Percentiles rank a stretch among this genome's conserved stretches.
phyloP scores from a whole-genome alignment of 2,888 invertebrate genomes.

The Sisyra terminalis region DNA sequence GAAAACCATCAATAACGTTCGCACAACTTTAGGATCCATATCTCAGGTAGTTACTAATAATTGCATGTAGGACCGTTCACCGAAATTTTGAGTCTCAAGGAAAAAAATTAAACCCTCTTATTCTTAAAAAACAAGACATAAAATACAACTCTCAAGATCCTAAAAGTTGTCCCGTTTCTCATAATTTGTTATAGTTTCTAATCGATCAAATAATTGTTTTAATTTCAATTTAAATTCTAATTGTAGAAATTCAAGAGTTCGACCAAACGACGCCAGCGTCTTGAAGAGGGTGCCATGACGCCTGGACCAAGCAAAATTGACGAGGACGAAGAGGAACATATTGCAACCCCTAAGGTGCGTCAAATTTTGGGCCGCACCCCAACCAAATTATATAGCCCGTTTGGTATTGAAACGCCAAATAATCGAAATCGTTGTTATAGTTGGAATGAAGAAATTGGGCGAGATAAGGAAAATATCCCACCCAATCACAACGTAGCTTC shows the following conservation, averaged over 20 bases:
- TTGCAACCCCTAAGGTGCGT: constrained; percentile 27
- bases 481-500: too few species aligned
- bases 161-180: too few species aligned
- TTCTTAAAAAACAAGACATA: too few species aligned
- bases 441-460: too few species aligned
- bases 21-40: constrained; percentile 46
- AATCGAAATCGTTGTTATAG: neutral
- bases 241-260: constrained; percentile 34
- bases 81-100: too few species aligned
- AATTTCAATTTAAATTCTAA: constrained; percentile 8
- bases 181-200: too few species aligned
- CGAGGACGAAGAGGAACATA: constrained; percentile 20
- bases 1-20: constrained; percentile 45
- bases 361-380: constrained; percentile 45
- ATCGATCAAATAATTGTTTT: too few species aligned
- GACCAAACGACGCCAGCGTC: constrained; percentile 33
- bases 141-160: too few species aligned
- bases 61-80: too few species aligned
- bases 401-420: constrained; percentile 52
- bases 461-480: too few species aligned
- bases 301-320: constrained; percentile 18
- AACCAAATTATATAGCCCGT: constrained; percentile 58
- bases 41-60: constrained; percentile 55
- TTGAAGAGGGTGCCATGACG: constrained; percentile 34
- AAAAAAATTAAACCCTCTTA: too few species aligned